Evolutionary conservation across 2,797 vertebrate species (phyloP), one percentile per base, ranked within the genome.

Genomic region (Ceryle rudis): DNA sequence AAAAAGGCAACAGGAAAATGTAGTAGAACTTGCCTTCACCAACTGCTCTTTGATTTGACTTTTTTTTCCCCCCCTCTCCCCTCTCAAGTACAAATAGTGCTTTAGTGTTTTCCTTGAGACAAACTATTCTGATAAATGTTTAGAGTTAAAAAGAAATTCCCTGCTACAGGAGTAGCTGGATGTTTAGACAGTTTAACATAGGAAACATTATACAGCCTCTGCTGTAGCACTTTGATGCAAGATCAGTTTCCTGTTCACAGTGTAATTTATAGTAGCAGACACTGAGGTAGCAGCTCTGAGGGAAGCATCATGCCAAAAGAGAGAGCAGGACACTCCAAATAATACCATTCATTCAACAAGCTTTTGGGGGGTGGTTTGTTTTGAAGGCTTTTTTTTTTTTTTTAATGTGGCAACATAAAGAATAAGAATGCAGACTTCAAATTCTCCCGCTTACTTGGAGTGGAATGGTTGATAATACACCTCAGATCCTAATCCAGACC

Each of bases 81-180:
- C 17, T 14, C 64, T 51, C 16, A 60, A 67, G 19, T 55, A 74
- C 46, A 95, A 94, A 74, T 61, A 80, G 12, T n/a, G 11, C n/a
- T 86, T 92, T 29, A 83, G 78, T 74, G 55, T 81, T 90, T 90
- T 90, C 78, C 82, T 80, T 86, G 31, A 83, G 77, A 89, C 62
- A 93, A 96, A 93, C 86, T 71, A 18, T 49, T 86, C 44, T 54
- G 64, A 86, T 47, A 89, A 95, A 94, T 82, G 81, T 95, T 95
- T 95, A 83, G 44, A 77, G 62, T 70, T 89, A 71, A 66, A 77
- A 84, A 90, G 85, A 79, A 91, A 79, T 75, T 77, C 72, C 66
- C 62, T 2, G 1, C 42, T 54, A 41, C 5, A 0, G 29, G 77
- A 96, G 80, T 60, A 82, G 74, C 73, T 70, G 57, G 47, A 80